These are phyloP conservation scores for Rhinopomastus cyanomelas DNA, from an alignment of 2,113 vertebrate species.

Conservation along the genomic window DNA sequence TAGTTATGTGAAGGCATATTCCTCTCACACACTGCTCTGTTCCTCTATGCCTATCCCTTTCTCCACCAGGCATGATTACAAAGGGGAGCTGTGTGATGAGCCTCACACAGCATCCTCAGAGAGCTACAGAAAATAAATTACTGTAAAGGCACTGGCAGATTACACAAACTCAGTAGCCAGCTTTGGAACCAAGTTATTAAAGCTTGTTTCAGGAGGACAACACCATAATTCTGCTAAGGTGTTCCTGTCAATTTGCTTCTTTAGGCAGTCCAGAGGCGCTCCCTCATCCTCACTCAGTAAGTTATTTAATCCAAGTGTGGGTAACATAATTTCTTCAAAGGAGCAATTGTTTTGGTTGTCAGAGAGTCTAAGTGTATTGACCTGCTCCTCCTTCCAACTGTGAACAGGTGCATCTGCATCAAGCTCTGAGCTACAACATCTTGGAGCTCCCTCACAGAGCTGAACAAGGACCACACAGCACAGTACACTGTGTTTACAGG, in stretches of 20 bases:
- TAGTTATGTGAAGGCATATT: neutral
- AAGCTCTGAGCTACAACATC: accelerated
- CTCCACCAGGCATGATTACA: neutral
- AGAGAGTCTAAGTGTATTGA: neutral
- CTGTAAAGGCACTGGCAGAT: neutral
- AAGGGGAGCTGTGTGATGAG: neutral
- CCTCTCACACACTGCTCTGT: neutral
- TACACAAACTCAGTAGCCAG: neutral
- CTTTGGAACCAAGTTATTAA: neutral
- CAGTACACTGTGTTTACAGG: neutral
- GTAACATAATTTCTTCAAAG: neutral
- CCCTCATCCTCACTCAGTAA: neutral
- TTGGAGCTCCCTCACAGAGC: neutral
- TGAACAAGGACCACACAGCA: neutral
- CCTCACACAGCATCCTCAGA: neutral
- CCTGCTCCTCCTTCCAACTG: neutral
- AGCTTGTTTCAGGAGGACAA: neutral
- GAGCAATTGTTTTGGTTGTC: neutral
- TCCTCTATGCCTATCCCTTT: neutral
- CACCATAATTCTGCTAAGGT: neutral
- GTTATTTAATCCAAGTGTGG: neutral
- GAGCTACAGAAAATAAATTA: neutral
- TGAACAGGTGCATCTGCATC: neutral
- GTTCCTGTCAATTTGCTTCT: neutral
- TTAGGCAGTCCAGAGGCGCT: neutral